Conservation (phyloP, 2,888 invertebrate genomes). For the Oasisia sp. region DNA sequence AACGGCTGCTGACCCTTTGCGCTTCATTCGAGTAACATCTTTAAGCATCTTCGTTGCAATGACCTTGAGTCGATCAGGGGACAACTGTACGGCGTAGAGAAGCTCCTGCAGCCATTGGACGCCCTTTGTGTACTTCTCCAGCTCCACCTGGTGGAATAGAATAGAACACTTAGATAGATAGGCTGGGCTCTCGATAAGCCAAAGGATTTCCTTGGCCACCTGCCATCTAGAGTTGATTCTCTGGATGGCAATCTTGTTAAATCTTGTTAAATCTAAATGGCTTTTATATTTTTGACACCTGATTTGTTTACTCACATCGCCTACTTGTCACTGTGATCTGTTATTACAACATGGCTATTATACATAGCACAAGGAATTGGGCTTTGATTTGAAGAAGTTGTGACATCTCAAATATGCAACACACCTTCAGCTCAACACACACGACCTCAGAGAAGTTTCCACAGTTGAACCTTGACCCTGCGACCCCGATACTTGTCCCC, state of each 20-base stretch:
- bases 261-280: no score
- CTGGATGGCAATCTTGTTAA: no score
- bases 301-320: no score
- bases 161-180: no score
- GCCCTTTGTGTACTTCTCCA: conserved; percentile 78
- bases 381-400: not conserved
- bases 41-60: conserved; percentile 84
- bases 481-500: conserved; percentile 75
- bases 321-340: not conserved
- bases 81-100: conserved; percentile 77
- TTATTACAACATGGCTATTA: not conserved
- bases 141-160: conserved; percentile 75
- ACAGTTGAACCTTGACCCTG: conserved; percentile 73
- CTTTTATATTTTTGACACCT: no score
- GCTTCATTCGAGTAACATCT: conserved; percentile 80
- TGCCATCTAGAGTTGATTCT: no score
- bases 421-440: conserved; percentile 76
- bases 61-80: conserved; percentile 79
- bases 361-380: not conserved
- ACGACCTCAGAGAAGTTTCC: conserved; percentile 79
- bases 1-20: conserved; percentile 78
- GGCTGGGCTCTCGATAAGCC: no score
- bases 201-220: no score
- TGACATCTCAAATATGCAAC: conserved; percentile 12
- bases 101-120: conserved; percentile 83